phyloP scores from a whole-genome alignment of 2,797 vertebrate species.

The Pseudomugil gertrudae region DNA sequence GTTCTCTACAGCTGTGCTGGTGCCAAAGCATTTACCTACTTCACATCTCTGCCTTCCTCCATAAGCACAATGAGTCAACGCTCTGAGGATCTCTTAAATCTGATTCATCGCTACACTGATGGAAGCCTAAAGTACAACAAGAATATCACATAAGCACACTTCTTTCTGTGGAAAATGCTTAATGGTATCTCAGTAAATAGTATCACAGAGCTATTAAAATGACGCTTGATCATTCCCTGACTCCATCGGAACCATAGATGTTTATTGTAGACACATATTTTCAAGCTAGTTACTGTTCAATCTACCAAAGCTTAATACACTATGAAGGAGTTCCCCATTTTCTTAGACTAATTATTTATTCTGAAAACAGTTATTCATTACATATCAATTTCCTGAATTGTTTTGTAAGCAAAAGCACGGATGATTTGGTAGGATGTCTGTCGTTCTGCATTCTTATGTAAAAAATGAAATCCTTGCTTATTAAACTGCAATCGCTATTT shows the following conservation, averaged over 20 bases:
- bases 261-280: slow-evolving; percentile 17
- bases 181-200: slow-evolving; percentile 5
- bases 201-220: slow-evolving; percentile 2
- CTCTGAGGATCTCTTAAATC: slow-evolving; percentile 10
- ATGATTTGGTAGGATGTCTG: background rate
- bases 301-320: background rate
- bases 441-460: background rate
- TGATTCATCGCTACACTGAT: slow-evolving; percentile 10
- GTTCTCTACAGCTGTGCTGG: slow-evolving; percentile 12
- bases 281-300: too few relatives aligned
- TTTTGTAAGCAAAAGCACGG: background rate
- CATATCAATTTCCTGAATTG: background rate
- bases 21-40: slow-evolving; percentile 12
- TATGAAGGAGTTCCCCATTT: background rate
- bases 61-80: background rate
- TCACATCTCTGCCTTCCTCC: background rate
- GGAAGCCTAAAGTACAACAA: background rate
- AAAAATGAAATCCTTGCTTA: background rate
- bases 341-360: background rate
- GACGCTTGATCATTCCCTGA: slow-evolving; percentile 1
- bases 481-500: background rate
- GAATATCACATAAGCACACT: background rate
- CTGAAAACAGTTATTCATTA: background rate
- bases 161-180: slow-evolving; percentile 10
- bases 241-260: slow-evolving; percentile 10